A percentile compares a stretch with the other conserved stretches of the same genome.
phyloP scores from a whole-genome alignment of 1,140 invertebrate species.

The Anastrepha obliqua region DNA sequence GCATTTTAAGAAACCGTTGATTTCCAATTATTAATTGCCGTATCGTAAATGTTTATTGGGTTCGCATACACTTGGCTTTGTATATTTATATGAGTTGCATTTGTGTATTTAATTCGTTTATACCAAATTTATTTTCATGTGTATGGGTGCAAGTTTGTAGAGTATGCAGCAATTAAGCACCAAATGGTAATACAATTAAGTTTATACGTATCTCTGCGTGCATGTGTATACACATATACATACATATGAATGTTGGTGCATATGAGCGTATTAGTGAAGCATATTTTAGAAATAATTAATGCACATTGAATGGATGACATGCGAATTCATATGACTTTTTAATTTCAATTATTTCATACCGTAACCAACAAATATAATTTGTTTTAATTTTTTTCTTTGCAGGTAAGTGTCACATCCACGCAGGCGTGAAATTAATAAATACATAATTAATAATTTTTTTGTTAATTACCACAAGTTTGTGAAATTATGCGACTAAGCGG shows the following conservation, averaged over 20 bases:
- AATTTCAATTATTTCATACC: constrained; percentile 44
- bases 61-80: not conserved
- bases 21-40: too few species aligned
- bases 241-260: not conserved
- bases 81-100: not conserved
- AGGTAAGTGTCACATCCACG: constrained; percentile 12
- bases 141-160: not conserved
- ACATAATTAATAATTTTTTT: constrained; percentile 26
- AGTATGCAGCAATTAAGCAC: constrained; percentile 12
- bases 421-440: constrained; percentile 30
- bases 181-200: constrained; percentile 9
- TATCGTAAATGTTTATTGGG: too few species aligned
- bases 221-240: not conserved
- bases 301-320: constrained; percentile 11
- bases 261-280: not conserved
- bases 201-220: not conserved
- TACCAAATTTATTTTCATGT: not conserved
- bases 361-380: not conserved
- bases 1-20: too few species aligned
- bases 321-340: constrained; percentile 28
- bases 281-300: constrained; percentile 51
- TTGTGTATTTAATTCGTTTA: constrained; percentile 31
- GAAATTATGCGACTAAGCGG: constrained; percentile 34
- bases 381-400: not conserved
- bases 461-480: not conserved